Base-by-base conservation (phyloP, 2,888 invertebrate species). In the Eulithis testata region DNA sequence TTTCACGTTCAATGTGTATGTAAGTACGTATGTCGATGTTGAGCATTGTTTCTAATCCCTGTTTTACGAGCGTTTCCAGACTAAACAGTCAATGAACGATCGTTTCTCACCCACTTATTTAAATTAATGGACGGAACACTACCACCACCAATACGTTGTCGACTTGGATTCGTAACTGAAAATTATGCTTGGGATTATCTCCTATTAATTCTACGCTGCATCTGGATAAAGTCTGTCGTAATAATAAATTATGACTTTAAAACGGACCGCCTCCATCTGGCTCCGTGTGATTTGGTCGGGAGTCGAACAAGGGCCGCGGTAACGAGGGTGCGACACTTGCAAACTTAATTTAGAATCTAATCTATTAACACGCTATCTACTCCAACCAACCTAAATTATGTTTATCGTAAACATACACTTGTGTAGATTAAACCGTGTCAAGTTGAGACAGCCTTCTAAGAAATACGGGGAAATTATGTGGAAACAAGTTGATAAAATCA, bases 261-360 rank as follows among this genome's bases (percentile, higher is more conserved):
- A 81, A 73, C 76, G 66, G 60, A 67, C 66, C 68, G 66, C 75
- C 72, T 78, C 76, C 83, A 80, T 81, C 80, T 83, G 83, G 80
- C 64, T 65, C 61, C 65, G 70, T 70, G 71, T 77, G 80, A 78
- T 79, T 78, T 73, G 72, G 71, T 71, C 73, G 44, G 43, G 47
- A 27, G 9, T 55, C 74, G 64, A 71, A 62, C 66, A 62, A 66
- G 66, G 65, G 66, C 58, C 60, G 66, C 65, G 60, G 70, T 81
- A 83, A 86, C 84, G 79, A 87, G 85, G 87, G 85, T 85, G 82
- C 79, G 86, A 85, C 85, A 85, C 68, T 79, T 70, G 75, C 79
- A 79, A 85, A 86, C 82, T 84, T 84, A 79, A 83, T 85, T 84
- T 82, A 76, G 72, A 79, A 80, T 82, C 75, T 82, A 82, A 85